Base-by-base conservation (phyloP, 2,888 invertebrate species). In the Cartodere bifasciata region DNA sequence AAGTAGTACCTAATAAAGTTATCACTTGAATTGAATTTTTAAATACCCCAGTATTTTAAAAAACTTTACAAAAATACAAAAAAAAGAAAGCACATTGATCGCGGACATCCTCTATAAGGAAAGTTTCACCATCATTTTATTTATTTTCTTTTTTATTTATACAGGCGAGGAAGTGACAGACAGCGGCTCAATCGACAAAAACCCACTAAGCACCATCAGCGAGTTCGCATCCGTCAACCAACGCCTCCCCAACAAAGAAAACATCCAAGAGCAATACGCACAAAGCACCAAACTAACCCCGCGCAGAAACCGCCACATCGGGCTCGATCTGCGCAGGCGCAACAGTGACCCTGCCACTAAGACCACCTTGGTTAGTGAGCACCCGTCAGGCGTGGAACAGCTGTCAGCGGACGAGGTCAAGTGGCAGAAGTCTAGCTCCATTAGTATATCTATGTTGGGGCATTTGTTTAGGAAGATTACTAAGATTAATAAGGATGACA, bases 381-480 rank as follows among this genome's bases (percentile, higher is more conserved):
- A 52, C 33, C 49, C 55, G 16, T 40, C 42, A 12, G 52, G 49
- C n/a, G 41, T 49, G 2, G 64, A 65, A 53, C 59, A 68, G 48
- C 52, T 63, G 58, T 55, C 63, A 3, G 37, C 70, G 53, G 58
- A 68, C 59, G 61, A 72, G 66, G 55, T 71, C 47, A 63, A 78
- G 62, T 67, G 75, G 74, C 56, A 71, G 38, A 64, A 64, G 20
- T 65, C 63, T 28, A 62, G 41, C 4, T n/a, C n/a, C n/a, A 46
- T 65, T 36, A 58, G 74, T 26, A 78, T 83, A 44, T 72, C 75
- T 9, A 72, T 82, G 42, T 81, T 81, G 0, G 81, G 81, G 0
- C 83, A 83, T 58, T 68, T 72, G 42, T 81, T 82, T 59, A 70
- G 81, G 23, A 83, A 83, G 61, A 74, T 82, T 39, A 73, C 76